phyloP scores from a whole-genome alignment of 2,888 invertebrate species.

The Drosophila trichaetosa region DNA sequence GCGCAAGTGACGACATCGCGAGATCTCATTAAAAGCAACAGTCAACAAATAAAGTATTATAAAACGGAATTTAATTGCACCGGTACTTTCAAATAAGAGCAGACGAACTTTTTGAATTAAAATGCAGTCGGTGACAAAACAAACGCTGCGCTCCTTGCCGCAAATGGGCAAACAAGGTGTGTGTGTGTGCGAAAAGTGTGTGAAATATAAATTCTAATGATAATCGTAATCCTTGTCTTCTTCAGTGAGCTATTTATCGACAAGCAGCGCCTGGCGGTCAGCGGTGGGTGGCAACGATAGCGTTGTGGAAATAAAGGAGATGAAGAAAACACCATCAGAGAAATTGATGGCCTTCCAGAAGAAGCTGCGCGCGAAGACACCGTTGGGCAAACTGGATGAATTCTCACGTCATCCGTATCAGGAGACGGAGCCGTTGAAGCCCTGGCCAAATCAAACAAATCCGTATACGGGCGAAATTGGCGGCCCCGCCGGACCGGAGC shows the following conservation, averaged over 20 bases:
- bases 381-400: conserved; percentile 91
- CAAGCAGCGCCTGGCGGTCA: conserved; percentile 56
- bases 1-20: conserved; percentile 48
- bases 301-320: conserved; percentile 68
- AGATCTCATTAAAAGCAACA: conserved; percentile 16
- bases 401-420: conserved; percentile 90
- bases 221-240: conserved; percentile 1
- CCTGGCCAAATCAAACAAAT: conserved; percentile 95
- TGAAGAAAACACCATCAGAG: conserved; percentile 84
- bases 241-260: conserved; percentile 66
- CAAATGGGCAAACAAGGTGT: conserved; percentile 78
- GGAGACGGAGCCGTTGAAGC: conserved; percentile 92
- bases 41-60: conserved; percentile 8
- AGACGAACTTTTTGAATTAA: conserved; percentile 27
- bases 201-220: neutral
- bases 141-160: conserved; percentile 68
- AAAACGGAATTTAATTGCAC: conserved; percentile 18
- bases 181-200: conserved; percentile 36
- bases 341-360: conserved; percentile 90
- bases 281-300: conserved; percentile 43
- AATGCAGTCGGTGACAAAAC: conserved; percentile 75
- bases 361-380: conserved; percentile 90
- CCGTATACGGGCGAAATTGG: conserved; percentile 97
- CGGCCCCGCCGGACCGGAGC: conserved; percentile 98
- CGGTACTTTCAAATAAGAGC: conserved; percentile 34